These are phyloP conservation scores for Antedon mediterranea DNA, from an alignment of 53 echinoderm and acorn worm species.

Conservation along the genomic window DNA sequence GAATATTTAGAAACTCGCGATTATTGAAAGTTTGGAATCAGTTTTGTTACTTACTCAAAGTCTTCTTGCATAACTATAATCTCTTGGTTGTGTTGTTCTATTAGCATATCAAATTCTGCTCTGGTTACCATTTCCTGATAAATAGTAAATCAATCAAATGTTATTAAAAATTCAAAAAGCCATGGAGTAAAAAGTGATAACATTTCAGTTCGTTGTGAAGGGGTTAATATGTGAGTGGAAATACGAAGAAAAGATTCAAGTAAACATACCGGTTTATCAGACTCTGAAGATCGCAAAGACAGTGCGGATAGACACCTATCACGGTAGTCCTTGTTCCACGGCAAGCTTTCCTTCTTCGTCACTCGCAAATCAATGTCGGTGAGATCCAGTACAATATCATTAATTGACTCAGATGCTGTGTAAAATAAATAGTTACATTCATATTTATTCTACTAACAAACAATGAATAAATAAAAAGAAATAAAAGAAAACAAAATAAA, in stretches of 20 bases:
- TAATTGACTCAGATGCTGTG: constrained; percentile 49
- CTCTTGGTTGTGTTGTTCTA: constrained; percentile 77
- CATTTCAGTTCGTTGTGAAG: too few relatives aligned
- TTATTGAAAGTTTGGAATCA: too few relatives aligned
- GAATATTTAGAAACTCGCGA: too few relatives aligned
- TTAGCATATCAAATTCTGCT: constrained; percentile 64
- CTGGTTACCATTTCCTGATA: constrained; percentile 63
- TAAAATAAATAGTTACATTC: neutral
- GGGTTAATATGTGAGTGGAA: too few relatives aligned
- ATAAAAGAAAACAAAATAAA: too few relatives aligned
- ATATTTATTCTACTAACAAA: too few relatives aligned
- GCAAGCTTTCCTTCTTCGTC: constrained; percentile 60
- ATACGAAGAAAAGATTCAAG: neutral
- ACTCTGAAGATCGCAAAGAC: constrained; percentile 39
- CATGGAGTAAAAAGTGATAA: too few relatives aligned
- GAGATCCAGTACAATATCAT: constrained; percentile 62
- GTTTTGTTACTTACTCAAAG: constrained; percentile 88
- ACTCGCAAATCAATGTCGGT: constrained; percentile 72
- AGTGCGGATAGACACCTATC: constrained; percentile 87
- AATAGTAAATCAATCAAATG: neutral
- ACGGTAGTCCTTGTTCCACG: constrained; percentile 56
- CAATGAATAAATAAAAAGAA: too few relatives aligned
- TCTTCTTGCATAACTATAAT: constrained; percentile 58
- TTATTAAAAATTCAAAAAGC: too few relatives aligned
- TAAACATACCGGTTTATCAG: constrained; percentile 44